A percentile compares a stretch with the other conserved stretches of the same genome.
Conservation (phyloP, 2,888 invertebrate genomes). For the Spodoptera exigua region DNA sequence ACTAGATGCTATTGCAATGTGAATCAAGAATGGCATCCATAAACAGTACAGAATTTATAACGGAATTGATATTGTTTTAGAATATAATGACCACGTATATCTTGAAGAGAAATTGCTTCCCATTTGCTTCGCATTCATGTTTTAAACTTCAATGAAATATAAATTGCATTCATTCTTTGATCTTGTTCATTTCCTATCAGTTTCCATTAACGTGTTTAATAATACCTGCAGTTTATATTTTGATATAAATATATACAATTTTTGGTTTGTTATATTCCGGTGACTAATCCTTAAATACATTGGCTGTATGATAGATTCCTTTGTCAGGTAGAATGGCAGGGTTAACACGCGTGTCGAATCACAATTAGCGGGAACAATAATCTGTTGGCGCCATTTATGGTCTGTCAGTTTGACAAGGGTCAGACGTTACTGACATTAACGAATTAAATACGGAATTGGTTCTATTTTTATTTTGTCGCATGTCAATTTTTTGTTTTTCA, state of each 20-base stretch:
- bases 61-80: conserved; percentile 39
- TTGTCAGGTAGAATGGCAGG: conserved; percentile 37
- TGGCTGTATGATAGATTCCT: conserved; percentile 32
- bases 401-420: conserved; percentile 51
- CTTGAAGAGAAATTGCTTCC: conserved; percentile 41
- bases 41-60: conserved; percentile 40
- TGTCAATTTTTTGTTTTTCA: conserved; percentile 3
- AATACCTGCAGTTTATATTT: not conserved
- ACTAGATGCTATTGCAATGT: conserved; percentile 7
- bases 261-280: conserved; percentile 29
- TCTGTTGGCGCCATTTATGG: conserved; percentile 38
- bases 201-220: not conserved
- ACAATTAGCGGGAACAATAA: conserved; percentile 41
- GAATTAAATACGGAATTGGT: conserved; percentile 25
- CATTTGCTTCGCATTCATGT: conserved; percentile 38
- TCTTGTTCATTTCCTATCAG: conserved; percentile 1
- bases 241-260: conserved; percentile 1
- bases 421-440: conserved; percentile 17
- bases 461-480: conserved; percentile 23
- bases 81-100: conserved; percentile 27
- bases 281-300: conserved; percentile 40
- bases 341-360: conserved; percentile 37
- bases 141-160: conserved; percentile 44
- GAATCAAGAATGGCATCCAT: conserved; percentile 38
- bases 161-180: conserved; percentile 30